Percentiles rank a stretch among this genome's conserved stretches.
phyloP scores from a whole-genome alignment of 2,888 invertebrate genomes.

The Entomobrya proxima region DNA sequence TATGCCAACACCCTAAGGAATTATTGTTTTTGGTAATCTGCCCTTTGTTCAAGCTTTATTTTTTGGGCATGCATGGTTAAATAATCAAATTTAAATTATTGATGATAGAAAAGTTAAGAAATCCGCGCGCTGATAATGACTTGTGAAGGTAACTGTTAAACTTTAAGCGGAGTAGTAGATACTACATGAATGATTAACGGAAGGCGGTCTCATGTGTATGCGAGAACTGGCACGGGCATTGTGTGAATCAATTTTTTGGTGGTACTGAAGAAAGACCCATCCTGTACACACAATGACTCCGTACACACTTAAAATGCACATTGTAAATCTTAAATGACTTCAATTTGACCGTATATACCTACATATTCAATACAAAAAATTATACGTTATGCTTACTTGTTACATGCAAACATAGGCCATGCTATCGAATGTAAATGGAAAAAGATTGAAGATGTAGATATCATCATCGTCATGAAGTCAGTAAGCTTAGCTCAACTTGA shows the following conservation, averaged over 20 bases:
- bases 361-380: no score
- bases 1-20: no score
- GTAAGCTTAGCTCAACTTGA: no score
- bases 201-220: neutral
- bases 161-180: no score
- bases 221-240: neutral
- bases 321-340: conserved; percentile 31
- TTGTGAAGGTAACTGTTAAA: no score
- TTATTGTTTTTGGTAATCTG: no score
- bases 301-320: conserved; percentile 9
- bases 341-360: neutral
- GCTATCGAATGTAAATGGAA: conserved; percentile 32
- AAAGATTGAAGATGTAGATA: conserved; percentile 34
- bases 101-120: no score
- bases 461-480: neutral
- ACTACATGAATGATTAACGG: no score
- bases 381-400: neutral
- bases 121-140: no score
- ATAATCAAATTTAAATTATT: no score
- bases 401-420: conserved; percentile 20
- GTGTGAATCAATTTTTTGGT: neutral
- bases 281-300: neutral
- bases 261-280: neutral
- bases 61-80: no score
- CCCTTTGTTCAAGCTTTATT: no score